Evolutionary conservation across 1,140 invertebrate species (phyloP).

Genomic region (Catajapyx aquilonaris): DNA sequence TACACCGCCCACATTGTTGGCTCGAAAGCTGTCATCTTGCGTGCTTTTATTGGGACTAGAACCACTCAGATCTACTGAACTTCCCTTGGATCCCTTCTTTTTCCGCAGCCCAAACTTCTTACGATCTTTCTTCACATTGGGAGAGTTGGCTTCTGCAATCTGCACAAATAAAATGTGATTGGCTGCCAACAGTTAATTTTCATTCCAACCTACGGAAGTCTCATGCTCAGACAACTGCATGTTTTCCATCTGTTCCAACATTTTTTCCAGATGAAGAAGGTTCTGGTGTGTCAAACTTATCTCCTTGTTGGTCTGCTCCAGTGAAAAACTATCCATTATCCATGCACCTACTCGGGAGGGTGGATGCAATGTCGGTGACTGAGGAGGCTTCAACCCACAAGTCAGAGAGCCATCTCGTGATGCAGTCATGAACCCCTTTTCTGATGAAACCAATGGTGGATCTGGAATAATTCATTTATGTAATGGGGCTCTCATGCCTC

Average conservation of each 20-base stretch:
- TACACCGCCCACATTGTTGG: too few relatives aligned
- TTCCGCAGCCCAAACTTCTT: conserved; percentile 44
- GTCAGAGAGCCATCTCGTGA: conserved; percentile 19
- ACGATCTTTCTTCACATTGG: conserved; percentile 40
- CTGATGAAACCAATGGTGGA: too few relatives aligned
- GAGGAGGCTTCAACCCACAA: conserved; percentile 15
- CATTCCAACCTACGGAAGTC: too few relatives aligned
- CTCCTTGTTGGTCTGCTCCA: conserved; percentile 34
- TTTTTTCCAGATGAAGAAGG: conserved; percentile 32
- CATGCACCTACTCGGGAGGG: conserved; percentile 15
- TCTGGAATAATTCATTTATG: too few relatives aligned
- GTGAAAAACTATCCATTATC: conserved; percentile 25
- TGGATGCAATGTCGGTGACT: not conserved
- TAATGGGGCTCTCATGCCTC: too few relatives aligned
- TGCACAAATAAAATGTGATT: not conserved
- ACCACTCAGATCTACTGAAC: conserved; percentile 30
- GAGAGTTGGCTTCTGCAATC: conserved; percentile 17
- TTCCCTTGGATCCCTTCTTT: conserved; percentile 38
- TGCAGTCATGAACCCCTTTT: too few relatives aligned
- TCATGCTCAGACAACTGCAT: conserved; percentile 5
- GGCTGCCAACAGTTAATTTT: not conserved
- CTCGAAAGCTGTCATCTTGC: too few relatives aligned
- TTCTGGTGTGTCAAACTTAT: conserved; percentile 37
- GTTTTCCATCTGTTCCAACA: conserved; percentile 29
- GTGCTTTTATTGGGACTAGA: conserved; percentile 18